Percentiles rank a stretch among this genome's conserved stretches.
Evolutionary conservation across 2,888 invertebrate species (phyloP).

Genomic region (Lissonota sp.): DNA sequence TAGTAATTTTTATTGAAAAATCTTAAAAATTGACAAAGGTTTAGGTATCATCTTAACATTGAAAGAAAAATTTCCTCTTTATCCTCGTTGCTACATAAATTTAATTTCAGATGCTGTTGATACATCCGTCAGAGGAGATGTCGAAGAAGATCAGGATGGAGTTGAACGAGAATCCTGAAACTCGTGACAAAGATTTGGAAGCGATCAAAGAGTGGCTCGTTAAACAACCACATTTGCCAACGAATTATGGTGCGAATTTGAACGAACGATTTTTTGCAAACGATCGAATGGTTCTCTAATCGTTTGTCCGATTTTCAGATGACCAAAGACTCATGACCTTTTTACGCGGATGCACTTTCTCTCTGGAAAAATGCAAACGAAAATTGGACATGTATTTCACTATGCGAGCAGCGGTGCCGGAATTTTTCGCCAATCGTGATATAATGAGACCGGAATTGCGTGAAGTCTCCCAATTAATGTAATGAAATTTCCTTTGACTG

Average conservation of each 20-base stretch:
- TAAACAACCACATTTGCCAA: conserved; percentile 88
- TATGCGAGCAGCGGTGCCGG: conserved; percentile 92
- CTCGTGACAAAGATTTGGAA: conserved; percentile 86
- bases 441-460: conserved; percentile 89
- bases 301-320: conserved; percentile 84
- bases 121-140: conserved; percentile 89
- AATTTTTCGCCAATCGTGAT: conserved; percentile 92
- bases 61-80: no score
- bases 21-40: no score
- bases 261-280: not conserved
- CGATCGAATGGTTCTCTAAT: not conserved
- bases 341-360: conserved; percentile 94
- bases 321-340: conserved; percentile 92
- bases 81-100: no score
- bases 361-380: conserved; percentile 92
- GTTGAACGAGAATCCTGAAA: conserved; percentile 88
- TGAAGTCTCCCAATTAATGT: conserved; percentile 89
- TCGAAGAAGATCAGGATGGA: conserved; percentile 88
- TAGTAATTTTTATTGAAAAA: no score
- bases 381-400: conserved; percentile 96
- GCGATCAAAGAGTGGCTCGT: conserved; percentile 88
- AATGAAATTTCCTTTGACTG: conserved; percentile 81
- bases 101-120: conserved; percentile 85
- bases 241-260: conserved; percentile 74
- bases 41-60: no score